phyloP scores from a whole-genome alignment of 2,113 vertebrate genomes.

The Oncorhynchus kisutch region DNA sequence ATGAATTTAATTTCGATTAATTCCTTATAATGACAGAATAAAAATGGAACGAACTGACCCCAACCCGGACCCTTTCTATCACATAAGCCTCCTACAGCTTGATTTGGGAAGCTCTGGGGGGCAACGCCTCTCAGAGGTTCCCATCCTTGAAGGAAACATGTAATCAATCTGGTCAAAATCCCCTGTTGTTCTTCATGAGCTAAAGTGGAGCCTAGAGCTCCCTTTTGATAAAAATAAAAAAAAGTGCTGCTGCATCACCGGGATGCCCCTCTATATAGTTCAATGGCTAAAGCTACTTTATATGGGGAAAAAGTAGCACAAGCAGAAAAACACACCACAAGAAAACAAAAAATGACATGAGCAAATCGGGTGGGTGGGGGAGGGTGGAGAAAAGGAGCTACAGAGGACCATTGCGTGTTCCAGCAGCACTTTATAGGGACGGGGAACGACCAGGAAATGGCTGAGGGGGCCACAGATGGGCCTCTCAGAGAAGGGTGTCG shows the following conservation, averaged over 20 bases:
- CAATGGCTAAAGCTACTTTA: too few species aligned
- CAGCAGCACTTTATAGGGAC: slow-evolving; percentile 65
- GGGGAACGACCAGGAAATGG: slow-evolving; percentile 38
- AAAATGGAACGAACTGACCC: not conserved
- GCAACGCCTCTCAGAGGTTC: slow-evolving; percentile 13
- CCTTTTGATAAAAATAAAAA: slow-evolving; percentile 14
- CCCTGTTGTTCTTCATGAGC: slow-evolving; percentile 30
- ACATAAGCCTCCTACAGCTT: not conserved
- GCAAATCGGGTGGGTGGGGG: slow-evolving; percentile 43
- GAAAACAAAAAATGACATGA: slow-evolving; percentile 56
- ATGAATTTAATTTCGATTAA: not conserved
- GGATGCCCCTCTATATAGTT: slow-evolving; percentile 27
- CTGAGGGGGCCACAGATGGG: slow-evolving; percentile 57
- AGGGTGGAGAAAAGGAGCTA: slow-evolving; percentile 34
- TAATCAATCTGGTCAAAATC: slow-evolving; percentile 30
- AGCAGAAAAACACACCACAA: slow-evolving; percentile 44
- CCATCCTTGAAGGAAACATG: slow-evolving; percentile 32
- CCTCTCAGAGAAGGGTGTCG: slow-evolving; percentile 89
- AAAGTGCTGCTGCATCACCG: slow-evolving; percentile 30
- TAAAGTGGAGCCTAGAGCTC: slow-evolving; percentile 42
- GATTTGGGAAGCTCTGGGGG: not conserved
- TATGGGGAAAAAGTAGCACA: not conserved
- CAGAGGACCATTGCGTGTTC: slow-evolving; percentile 58
- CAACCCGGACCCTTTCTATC: not conserved
- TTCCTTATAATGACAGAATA: not conserved